Base-by-base conservation (phyloP, 2,113 vertebrate genomes). In the Pao palembangensis region DNA sequence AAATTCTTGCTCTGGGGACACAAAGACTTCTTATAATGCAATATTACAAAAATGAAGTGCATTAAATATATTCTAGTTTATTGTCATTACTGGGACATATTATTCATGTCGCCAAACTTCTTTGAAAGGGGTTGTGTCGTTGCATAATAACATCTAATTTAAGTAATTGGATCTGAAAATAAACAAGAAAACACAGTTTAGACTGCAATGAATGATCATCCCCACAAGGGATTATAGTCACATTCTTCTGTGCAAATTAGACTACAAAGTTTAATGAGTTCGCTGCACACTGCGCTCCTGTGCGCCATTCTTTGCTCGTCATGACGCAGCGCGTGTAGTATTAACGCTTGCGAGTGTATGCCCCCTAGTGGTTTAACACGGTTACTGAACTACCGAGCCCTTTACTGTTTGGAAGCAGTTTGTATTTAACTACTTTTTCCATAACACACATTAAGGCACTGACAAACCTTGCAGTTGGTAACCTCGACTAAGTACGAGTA, bases 281-380 rank as follows among this genome's bases (percentile, higher is more conserved):
- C 69, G 75, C 13, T 71, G 48, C 50, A 23, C 42, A 55, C 51
- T 50, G 42, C 15, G 44, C 19, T 23, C 19, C 19, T 20, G 23
- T 5, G 61, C 58, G 20, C 49, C 54, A 52, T 2, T 34, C 46
- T 58, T 1, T 23, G 31, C 6, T 8, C 3, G 34, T 6, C 7
- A 28, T 31, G 48, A 53, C 16, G 8, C 5, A 19, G 28, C 10
- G 2, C 5, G 3, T 0, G 5, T 16, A 41, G 53, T 1, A 16
- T 4, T 1, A 14, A 25, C 20, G 46, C 34, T 41, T 21, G 20
- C 20, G 48, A 11, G 34, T 31, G 54, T 57, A 61, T 73, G 80
- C 76, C 78, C 58, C 43, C 85, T 82, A 67, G 69, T 78, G 85
- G 81, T 53, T 5, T 2, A n/a, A 5, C n/a, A 5, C 15, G 14